These are phyloP conservation scores for Chouioia cunea DNA, from an alignment of 2,888 invertebrate species.

Conservation along the genomic window DNA sequence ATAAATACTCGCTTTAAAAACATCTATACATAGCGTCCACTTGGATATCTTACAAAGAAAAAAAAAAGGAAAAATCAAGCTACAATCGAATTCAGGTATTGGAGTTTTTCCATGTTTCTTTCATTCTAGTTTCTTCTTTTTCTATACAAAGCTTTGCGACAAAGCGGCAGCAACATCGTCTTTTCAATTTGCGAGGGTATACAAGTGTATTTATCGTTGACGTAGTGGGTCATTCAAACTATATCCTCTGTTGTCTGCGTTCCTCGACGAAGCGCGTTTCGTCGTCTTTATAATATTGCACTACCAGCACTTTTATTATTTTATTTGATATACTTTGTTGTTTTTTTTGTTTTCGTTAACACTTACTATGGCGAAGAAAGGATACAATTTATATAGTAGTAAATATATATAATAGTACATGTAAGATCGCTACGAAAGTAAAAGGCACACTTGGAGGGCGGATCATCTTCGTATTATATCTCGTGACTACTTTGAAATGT, in stretches of 20 bases:
- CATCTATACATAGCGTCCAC: no score
- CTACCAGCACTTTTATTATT: slow-evolving; percentile 55
- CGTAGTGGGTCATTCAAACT: slow-evolving; percentile 31
- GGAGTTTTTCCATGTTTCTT: slow-evolving; percentile 14
- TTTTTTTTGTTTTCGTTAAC: background rate
- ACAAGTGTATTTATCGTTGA: slow-evolving; percentile 26
- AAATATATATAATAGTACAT: slow-evolving; percentile 2
- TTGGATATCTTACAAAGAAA: no score
- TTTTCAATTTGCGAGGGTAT: slow-evolving; percentile 35
- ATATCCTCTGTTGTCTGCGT: background rate
- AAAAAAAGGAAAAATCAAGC: no score
- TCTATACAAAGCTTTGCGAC: background rate
- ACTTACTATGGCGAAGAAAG: slow-evolving; percentile 44
- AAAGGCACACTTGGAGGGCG: slow-evolving; percentile 39
- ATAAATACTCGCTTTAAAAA: no score
- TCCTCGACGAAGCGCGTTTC: background rate
- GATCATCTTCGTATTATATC: background rate
- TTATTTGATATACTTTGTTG: slow-evolving; percentile 13
- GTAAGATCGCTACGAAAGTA: slow-evolving; percentile 23
- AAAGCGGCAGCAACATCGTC: no score
- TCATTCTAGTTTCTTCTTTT: no score
- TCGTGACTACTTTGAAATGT: no score
- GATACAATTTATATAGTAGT: slow-evolving; percentile 21
- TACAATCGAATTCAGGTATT: background rate
- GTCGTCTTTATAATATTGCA: slow-evolving; percentile 54